Percentiles rank a stretch among this genome's conserved stretches.
Conservation (phyloP, 2,113 vertebrate genomes). For the Thermophis baileyi region DNA sequence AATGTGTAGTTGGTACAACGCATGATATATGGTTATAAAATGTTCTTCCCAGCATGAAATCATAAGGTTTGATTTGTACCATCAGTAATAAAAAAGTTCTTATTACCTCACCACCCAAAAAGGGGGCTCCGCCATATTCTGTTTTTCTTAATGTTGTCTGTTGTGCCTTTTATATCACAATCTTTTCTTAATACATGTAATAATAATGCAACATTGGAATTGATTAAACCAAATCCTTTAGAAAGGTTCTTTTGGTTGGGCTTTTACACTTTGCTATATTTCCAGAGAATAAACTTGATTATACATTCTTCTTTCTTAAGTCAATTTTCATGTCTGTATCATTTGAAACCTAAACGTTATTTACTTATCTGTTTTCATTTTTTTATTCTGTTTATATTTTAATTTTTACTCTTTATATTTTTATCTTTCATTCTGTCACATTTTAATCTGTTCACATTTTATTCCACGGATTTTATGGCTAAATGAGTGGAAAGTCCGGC, state of each 20-base stretch:
- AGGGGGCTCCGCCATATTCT: slow-evolving; percentile 26
- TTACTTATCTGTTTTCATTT: neutral
- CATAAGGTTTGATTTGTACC: slow-evolving; percentile 44
- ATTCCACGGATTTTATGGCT: neutral
- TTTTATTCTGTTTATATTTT: neutral
- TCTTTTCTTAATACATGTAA: slow-evolving; percentile 57
- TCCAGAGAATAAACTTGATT: slow-evolving; percentile 47
- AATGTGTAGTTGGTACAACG: slow-evolving; percentile 3
- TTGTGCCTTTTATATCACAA: slow-evolving; percentile 48
- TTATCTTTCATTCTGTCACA: neutral
- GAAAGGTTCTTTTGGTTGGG: slow-evolving; percentile 50
- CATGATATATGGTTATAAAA: slow-evolving; percentile 21
- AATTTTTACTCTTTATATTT: neutral
- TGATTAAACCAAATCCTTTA: slow-evolving; percentile 20
- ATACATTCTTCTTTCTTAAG: slow-evolving; percentile 46
- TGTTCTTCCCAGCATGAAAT: neutral
- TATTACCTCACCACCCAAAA: slow-evolving; percentile 43
- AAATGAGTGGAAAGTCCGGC: neutral
- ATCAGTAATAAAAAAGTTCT: slow-evolving; percentile 42
- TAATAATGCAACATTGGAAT: slow-evolving; percentile 43
- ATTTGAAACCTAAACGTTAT: slow-evolving; percentile 26
- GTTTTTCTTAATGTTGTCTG: slow-evolving; percentile 32
- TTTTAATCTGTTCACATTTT: neutral
- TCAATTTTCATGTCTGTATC: slow-evolving; percentile 33
- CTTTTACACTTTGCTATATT: slow-evolving; percentile 37